Percentiles rank a stretch among this genome's conserved stretches.
These are phyloP conservation scores for Coryphaenoides rupestris DNA, from an alignment of 2,113 vertebrate genomes.

Conservation along the genomic window DNA sequence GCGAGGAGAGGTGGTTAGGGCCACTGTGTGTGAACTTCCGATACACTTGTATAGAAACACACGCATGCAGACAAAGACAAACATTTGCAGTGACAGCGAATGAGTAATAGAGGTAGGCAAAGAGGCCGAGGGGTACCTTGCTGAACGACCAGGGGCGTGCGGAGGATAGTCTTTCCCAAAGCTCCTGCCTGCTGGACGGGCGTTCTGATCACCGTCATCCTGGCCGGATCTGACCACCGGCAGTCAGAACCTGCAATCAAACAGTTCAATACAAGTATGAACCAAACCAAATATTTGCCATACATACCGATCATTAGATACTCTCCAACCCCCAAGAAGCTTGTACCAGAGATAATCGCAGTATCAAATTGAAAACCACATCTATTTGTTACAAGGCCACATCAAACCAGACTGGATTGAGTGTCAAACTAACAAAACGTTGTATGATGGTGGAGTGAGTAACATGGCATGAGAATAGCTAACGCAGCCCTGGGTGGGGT, in stretches of 20 bases:
- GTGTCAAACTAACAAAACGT: too few relatives aligned
- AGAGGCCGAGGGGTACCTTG: conserved; percentile 78
- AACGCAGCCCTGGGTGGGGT: neutral
- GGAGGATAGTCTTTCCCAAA: conserved; percentile 87
- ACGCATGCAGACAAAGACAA: conserved; percentile 5
- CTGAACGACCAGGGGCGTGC: conserved; percentile 88
- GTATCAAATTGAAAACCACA: too few relatives aligned
- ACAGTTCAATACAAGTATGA: neutral
- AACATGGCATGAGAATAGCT: too few relatives aligned
- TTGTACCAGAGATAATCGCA: too few relatives aligned
- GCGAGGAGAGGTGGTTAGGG: neutral
- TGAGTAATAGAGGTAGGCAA: conserved; percentile 18
- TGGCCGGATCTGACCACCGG: conserved; percentile 83
- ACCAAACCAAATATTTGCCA: neutral
- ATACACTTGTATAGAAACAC: neutral
- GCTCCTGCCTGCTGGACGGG: conserved; percentile 83
- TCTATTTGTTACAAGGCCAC: too few relatives aligned
- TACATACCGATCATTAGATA: too few relatives aligned
- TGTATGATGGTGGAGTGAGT: too few relatives aligned
- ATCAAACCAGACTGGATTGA: too few relatives aligned
- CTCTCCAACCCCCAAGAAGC: too few relatives aligned
- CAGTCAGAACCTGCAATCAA: conserved; percentile 77
- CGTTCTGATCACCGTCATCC: conserved; percentile 89
- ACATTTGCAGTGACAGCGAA: conserved; percentile 38
- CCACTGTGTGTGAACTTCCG: neutral